Conservation (phyloP, 2,797 vertebrate species). For the Lates japonicus region DNA sequence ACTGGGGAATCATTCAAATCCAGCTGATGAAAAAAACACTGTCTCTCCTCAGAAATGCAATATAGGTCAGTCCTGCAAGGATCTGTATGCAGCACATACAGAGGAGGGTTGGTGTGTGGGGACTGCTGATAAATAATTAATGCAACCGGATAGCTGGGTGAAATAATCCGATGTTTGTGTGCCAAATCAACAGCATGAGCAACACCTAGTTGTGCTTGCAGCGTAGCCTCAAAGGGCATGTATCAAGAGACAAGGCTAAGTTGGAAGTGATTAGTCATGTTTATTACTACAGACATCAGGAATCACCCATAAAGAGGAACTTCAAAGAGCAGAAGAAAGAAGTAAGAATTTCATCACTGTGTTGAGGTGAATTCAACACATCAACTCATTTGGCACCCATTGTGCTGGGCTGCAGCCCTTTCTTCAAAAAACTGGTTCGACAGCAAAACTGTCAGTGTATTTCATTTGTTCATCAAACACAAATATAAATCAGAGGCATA, state of each 20-base stretch:
- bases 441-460: background rate
- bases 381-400: constrained; percentile 39
- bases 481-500: background rate
- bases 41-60: constrained; percentile 63
- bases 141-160: constrained; percentile 88
- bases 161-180: constrained; percentile 92
- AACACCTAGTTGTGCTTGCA: constrained; percentile 86
- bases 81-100: constrained; percentile 59
- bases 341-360: constrained; percentile 81
- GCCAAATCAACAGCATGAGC: constrained; percentile 89
- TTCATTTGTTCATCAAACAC: background rate
- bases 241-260: constrained; percentile 88
- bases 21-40: constrained; percentile 59
- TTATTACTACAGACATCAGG: constrained; percentile 91
- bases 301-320: constrained; percentile 84
- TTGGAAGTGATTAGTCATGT: constrained; percentile 92
- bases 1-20: constrained; percentile 71
- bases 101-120: constrained; percentile 8
- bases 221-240: constrained; percentile 88
- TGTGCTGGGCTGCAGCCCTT: background rate
- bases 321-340: constrained; percentile 80
- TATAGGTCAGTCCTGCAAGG: constrained; percentile 75
- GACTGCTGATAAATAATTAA: constrained; percentile 91
- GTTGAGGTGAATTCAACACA: constrained; percentile 60
- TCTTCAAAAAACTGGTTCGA: background rate